A percentile compares a stretch with the other conserved stretches of the same genome.
These are phyloP conservation scores for Pseudomyrmex flavicornis DNA, from an alignment of 1,140 invertebrate genomes.

Conservation along the genomic window DNA sequence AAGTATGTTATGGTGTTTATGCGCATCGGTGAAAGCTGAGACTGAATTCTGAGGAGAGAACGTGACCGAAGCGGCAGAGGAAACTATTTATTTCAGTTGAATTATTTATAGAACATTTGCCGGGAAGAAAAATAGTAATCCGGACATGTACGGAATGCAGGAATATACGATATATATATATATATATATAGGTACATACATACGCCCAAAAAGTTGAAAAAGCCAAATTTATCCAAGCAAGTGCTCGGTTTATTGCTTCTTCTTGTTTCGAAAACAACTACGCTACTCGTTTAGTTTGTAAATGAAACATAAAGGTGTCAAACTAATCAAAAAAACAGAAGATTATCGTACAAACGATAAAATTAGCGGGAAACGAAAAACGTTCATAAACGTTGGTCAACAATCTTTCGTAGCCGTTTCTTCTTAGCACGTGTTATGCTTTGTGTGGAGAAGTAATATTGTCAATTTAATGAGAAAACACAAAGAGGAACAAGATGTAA, in stretches of 20 bases:
- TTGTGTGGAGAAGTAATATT: background rate
- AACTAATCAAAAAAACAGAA: conserved; percentile 25
- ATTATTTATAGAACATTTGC: conserved; percentile 74
- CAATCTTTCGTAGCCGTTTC: background rate
- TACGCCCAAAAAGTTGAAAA: background rate
- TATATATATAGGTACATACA: too few species aligned
- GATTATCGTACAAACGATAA: background rate
- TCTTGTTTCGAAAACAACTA: background rate
- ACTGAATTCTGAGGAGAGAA: conserved; percentile 63
- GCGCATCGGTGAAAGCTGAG: conserved; percentile 50
- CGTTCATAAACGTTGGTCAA: conserved; percentile 2
- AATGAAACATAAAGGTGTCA: conserved; percentile 11
- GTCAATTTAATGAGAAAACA: background rate
- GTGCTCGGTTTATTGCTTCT: background rate
- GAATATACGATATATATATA: background rate
- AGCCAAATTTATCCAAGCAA: conserved; percentile 17
- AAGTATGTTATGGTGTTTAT: conserved; percentile 59
- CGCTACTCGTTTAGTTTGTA: conserved; percentile 5
- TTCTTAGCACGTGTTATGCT: background rate
- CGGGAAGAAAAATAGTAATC: background rate
- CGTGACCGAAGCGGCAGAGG: background rate
- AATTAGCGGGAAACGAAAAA: conserved; percentile 16
- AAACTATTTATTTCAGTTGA: conserved; percentile 74
- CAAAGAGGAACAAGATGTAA: background rate
- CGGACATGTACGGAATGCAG: conserved; percentile 7